Percentiles rank a stretch among this genome's conserved stretches.
These are phyloP conservation scores for Autographa gamma DNA, from an alignment of 2,888 invertebrate genomes.

Conservation along the genomic window DNA sequence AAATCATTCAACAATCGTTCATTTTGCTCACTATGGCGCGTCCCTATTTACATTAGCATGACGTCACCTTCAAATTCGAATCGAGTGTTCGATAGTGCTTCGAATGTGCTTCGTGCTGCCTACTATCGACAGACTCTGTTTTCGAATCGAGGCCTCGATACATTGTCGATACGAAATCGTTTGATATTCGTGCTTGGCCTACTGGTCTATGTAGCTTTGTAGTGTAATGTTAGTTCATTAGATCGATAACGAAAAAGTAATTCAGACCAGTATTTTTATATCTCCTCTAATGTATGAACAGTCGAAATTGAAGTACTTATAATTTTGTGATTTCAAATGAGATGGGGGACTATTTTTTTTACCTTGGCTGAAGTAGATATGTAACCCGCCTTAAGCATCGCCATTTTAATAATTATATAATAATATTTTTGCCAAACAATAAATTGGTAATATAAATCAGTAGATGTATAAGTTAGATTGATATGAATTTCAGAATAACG, in stretches of 20 bases:
- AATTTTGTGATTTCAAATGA: conserved; percentile 16
- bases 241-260: background rate
- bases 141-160: no score
- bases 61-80: no score
- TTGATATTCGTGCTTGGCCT: no score
- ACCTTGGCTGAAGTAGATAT: conserved; percentile 20
- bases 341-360: conserved; percentile 8
- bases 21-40: no score
- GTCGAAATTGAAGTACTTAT: conserved; percentile 14
- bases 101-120: no score
- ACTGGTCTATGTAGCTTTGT: background rate
- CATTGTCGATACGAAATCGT: no score
- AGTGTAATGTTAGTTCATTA: background rate
- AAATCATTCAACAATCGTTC: no score
- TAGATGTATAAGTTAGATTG: conserved; percentile 68
- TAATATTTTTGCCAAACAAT: conserved; percentile 64
- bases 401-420: conserved; percentile 58
- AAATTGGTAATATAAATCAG: conserved; percentile 65
- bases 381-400: conserved; percentile 36
- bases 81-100: no score
- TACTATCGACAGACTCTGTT: no score
- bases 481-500: conserved; percentile 73
- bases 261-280: background rate
- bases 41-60: no score
- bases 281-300: background rate